Conservation (phyloP, 2,888 invertebrate species). For the Drosophila phalerata region DNA sequence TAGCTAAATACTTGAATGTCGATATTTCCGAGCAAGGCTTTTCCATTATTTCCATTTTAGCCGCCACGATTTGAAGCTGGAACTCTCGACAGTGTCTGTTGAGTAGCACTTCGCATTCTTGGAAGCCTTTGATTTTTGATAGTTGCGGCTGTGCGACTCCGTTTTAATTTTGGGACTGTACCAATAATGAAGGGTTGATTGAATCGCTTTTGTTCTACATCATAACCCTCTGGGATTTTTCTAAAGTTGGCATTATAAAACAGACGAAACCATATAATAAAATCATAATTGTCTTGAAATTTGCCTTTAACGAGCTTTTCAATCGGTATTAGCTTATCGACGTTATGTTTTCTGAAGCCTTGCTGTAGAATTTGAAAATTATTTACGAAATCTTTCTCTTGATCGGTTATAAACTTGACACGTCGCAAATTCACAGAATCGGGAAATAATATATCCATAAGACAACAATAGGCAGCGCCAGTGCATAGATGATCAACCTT, state of each 20-base stretch:
- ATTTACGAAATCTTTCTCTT: constrained; percentile 9
- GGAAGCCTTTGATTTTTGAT: neutral
- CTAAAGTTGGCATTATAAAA: constrained; percentile 42
- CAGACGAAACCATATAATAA: constrained; percentile 42
- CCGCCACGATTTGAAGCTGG: neutral
- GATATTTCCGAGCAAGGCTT: neutral
- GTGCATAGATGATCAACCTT: constrained; percentile 42
- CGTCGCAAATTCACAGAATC: constrained; percentile 11
- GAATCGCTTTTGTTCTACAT: constrained; percentile 10
- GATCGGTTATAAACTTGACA: constrained; percentile 21
- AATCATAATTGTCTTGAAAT: constrained; percentile 48
- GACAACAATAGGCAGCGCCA: constrained; percentile 43
- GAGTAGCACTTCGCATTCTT: neutral
- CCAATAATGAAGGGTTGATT: constrained; percentile 1
- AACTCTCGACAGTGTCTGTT: too few species aligned
- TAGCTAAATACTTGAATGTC: neutral
- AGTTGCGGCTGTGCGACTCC: neutral
- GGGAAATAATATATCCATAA: constrained; percentile 41
- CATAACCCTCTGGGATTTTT: constrained; percentile 6
- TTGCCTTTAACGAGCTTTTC: constrained; percentile 29
- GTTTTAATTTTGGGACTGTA: rapidly evolving
- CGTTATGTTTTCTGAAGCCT: constrained; percentile 1
- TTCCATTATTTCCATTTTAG: too few species aligned
- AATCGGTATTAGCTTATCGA: constrained; percentile 28
- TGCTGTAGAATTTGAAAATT: constrained; percentile 38